phyloP scores from a whole-genome alignment of 2,113 vertebrate genomes.

The Argyrosomus japonicus region DNA sequence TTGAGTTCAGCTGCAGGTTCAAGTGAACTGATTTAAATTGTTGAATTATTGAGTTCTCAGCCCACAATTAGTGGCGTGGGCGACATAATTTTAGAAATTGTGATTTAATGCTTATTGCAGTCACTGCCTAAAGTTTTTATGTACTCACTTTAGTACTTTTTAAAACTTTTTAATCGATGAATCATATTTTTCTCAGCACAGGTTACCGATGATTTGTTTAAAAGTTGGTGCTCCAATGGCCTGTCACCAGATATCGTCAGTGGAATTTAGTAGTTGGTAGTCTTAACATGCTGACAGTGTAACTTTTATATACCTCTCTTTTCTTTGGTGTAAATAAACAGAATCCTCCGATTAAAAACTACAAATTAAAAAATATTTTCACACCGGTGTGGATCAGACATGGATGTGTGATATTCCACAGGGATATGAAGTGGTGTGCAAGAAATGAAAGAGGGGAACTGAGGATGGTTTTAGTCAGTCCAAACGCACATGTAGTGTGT shows the following conservation, averaged over 20 bases:
- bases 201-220: not conserved
- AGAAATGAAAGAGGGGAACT: not conserved
- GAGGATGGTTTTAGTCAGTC: not conserved
- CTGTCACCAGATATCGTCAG: not conserved
- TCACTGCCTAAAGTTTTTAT: slow-evolving; percentile 1
- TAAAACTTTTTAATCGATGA: not conserved
- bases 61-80: slow-evolving; percentile 7
- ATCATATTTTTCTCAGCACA: not conserved
- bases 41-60: slow-evolving; percentile 20
- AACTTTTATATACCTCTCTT: not conserved
- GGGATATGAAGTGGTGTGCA: not conserved
- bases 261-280: not conserved
- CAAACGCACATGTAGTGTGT: not conserved
- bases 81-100: not conserved
- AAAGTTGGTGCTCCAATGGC: not conserved
- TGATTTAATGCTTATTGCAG: slow-evolving; percentile 5
- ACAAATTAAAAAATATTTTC: not conserved
- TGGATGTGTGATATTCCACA: not conserved
- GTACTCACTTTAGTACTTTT: not conserved
- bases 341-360: not conserved
- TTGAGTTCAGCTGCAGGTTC: slow-evolving; percentile 10
- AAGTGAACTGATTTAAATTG: slow-evolving; percentile 23
- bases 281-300: not conserved
- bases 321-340: not conserved
- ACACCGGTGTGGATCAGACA: not conserved